Percentiles rank a stretch among this genome's conserved stretches.
phyloP scores from a whole-genome alignment of 1,140 invertebrate species.

The Odontomachus brunneus region DNA sequence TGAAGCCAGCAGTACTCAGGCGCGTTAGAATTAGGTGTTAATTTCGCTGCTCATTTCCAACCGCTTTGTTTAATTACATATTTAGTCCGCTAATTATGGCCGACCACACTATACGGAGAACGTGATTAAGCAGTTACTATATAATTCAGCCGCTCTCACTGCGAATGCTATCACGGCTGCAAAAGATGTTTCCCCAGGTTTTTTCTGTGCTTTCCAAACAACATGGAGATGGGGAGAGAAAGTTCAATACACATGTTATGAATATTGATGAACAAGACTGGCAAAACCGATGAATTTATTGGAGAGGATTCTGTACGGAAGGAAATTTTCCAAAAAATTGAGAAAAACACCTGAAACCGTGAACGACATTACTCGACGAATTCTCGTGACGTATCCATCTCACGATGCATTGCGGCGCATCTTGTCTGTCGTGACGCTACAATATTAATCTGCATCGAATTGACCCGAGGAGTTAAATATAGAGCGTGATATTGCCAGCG shows the following conservation, averaged over 20 bases:
- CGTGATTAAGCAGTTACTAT: not conserved
- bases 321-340: not conserved
- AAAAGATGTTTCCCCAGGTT: not conserved
- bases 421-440: conserved; percentile 8
- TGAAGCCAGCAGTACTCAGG: not conserved
- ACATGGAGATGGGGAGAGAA: too few species aligned
- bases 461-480: conserved; percentile 27
- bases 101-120: not conserved
- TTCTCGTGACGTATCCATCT: conserved; percentile 4
- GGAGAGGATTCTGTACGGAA: too few species aligned
- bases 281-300: too few species aligned
- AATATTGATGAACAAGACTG: too few species aligned
- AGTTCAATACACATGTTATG: too few species aligned
- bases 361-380: not conserved
- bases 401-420: conserved; percentile 21
- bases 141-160: conserved; percentile 2
- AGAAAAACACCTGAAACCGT: not conserved
- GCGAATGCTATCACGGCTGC: conserved; percentile 9
- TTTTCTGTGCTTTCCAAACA: not conserved
- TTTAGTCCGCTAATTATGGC: conserved; percentile 12
- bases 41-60: conserved; percentile 1
- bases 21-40: conserved; percentile 22
- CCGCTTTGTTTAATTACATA: conserved; percentile 8
- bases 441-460: conserved; percentile 44
- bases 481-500: conserved; percentile 34